Base-by-base conservation (phyloP, 2,113 vertebrate species). In the Phylloscopus whistleri region DNA sequence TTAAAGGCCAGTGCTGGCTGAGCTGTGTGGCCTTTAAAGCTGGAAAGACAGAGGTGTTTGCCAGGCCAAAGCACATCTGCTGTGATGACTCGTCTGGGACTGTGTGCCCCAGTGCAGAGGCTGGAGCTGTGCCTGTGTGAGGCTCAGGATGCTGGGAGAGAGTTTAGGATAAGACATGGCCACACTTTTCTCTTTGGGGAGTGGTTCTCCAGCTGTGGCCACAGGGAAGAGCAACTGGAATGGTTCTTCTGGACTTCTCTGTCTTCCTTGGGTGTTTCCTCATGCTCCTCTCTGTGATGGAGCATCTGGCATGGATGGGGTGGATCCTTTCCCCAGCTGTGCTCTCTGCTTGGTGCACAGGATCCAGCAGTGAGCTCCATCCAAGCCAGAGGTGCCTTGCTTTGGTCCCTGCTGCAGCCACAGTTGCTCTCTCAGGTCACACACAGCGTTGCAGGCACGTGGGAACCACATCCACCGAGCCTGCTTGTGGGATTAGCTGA, bases 61-160 rank as follows among this genome's bases (percentile, higher is more conserved):
- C 73, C 90, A 70, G 70, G 78, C 93, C 78, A 41, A 74, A 92
- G 85, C 90, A 62, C 64, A 93, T 87, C 79, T 90, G 51, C 72
- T 81, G 66, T 5, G 3, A 44, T 91, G 92, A 75, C 73, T 94
- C 8, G 44, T 74, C 68, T 87, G 89, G 69, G 68, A 66, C 53
- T 1, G 0, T 77, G 83, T 79, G 83, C 67, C 74, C 82, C 79
- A 14, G 69, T 33, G 79, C 75, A 69, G 94, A 33, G 88, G 51
- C 84, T 92, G 95, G 80, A 94, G 52, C 75, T 6, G 15, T 69
- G 82, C 67, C 62, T 64, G 51, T 16, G 59, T 18, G 31, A 85
- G 76, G 72, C 70, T 78, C 10, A 3, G 55, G 26, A 37, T 78
- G 68, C 48, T 86, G 59, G 68, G 83, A 78, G 46, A 74, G 83